Evolutionary conservation across 2,113 vertebrate genomes (phyloP).

Genomic region (Camelus bactrianus): DNA sequence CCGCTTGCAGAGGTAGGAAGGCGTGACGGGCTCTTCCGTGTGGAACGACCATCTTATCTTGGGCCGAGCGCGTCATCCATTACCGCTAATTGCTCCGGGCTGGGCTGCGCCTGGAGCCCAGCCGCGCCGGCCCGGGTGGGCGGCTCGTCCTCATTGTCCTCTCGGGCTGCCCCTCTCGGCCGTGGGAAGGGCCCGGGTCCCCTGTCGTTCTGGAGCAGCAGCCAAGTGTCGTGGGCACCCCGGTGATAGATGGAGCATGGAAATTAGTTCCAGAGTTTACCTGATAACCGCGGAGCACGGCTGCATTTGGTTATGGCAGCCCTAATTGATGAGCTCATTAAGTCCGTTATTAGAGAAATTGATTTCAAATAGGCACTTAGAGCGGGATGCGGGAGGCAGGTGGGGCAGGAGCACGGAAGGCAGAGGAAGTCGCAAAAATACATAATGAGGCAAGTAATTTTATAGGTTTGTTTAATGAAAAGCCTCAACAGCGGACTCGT

Average conservation of each 20-base stretch:
- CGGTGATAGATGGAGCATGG: constrained; percentile 96
- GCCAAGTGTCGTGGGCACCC: constrained; percentile 91
- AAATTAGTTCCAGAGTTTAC: constrained; percentile 97
- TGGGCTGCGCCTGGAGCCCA: not conserved
- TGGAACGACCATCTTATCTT: constrained; percentile 93
- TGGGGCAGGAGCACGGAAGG: constrained; percentile 91
- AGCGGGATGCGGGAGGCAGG: constrained; percentile 92
- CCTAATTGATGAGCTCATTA: constrained; percentile 99
- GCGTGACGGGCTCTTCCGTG: constrained; percentile 91
- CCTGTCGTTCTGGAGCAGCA: constrained; percentile 94
- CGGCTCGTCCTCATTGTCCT: constrained; percentile 18
- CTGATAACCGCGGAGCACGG: constrained; percentile 94
- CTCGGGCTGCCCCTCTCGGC: not conserved
- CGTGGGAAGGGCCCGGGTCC: constrained; percentile 86
- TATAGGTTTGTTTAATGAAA: constrained; percentile 99
- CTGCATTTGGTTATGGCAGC: constrained; percentile 98
- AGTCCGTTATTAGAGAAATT: constrained; percentile 99
- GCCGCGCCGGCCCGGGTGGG: not conserved
- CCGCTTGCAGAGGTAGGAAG: constrained; percentile 74
- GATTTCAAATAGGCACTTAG: constrained; percentile 99
- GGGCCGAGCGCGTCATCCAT: constrained; percentile 91
- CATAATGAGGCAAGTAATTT: constrained; percentile 99
- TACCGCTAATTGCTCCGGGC: constrained; percentile 92
- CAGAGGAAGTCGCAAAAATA: constrained; percentile 95
- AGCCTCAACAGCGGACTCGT: constrained; percentile 90